Conservation (phyloP, 2,888 invertebrate species). For the Acanthosepion lycidas region DNA sequence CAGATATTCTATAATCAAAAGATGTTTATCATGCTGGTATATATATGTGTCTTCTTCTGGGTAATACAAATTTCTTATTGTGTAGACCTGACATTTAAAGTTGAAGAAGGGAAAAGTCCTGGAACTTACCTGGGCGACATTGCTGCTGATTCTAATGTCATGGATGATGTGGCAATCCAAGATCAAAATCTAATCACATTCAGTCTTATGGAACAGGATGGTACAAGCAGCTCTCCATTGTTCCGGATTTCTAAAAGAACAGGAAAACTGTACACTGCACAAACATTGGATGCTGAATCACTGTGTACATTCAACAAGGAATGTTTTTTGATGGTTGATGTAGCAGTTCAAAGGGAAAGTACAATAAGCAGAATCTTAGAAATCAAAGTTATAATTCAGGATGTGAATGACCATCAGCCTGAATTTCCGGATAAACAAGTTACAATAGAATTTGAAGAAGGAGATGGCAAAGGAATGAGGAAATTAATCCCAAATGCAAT, state of each 20-base stretch:
- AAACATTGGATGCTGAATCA: not conserved
- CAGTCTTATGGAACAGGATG: conserved; percentile 12
- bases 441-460: not conserved
- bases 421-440: conserved; percentile 13
- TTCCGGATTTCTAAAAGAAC: not conserved
- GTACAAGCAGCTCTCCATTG: not conserved
- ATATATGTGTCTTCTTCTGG: not conserved
- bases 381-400: not conserved
- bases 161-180: conserved; percentile 14
- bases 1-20: not conserved
- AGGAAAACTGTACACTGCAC: not conserved
- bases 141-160: not conserved
- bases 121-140: not conserved
- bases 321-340: not conserved
- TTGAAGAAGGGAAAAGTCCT: not conserved
- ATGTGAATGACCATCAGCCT: not conserved
- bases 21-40: not conserved
- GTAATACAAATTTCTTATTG: not conserved
- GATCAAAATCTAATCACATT: not conserved
- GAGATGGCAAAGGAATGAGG: not conserved
- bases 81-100: not conserved
- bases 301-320: not conserved
- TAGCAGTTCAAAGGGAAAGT: not conserved
- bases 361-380: not conserved
- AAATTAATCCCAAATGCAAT: not conserved